These are phyloP conservation scores for Hirtodrosophila confusa DNA, from an alignment of 2,888 invertebrate genomes.

Conservation along the genomic window DNA sequence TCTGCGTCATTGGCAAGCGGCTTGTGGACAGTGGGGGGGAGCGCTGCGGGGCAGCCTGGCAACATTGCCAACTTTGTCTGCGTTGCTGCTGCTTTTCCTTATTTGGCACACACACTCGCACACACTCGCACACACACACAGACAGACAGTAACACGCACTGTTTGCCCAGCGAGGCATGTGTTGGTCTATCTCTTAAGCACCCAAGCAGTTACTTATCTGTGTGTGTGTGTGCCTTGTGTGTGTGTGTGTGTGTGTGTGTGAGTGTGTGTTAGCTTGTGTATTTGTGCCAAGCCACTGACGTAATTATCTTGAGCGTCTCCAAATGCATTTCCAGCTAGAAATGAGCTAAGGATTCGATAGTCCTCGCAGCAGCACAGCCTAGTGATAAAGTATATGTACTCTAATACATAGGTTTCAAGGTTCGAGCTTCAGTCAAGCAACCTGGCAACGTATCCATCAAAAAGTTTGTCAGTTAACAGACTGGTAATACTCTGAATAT, in stretches of 20 bases:
- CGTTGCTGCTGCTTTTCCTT: slow-evolving; percentile 34
- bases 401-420: too few species aligned
- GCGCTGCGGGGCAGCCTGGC: slow-evolving; percentile 10
- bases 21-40: neutral
- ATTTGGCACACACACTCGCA: slow-evolving; percentile 52
- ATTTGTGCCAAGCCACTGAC: slow-evolving; percentile 68
- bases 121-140: slow-evolving; percentile 3
- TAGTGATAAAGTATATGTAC: too few species aligned
- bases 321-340: slow-evolving; percentile 70
- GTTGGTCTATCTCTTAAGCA: slow-evolving; percentile 70
- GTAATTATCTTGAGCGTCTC: slow-evolving; percentile 71
- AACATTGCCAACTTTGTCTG: slow-evolving; percentile 58
- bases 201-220: slow-evolving; percentile 68
- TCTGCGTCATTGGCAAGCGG: slow-evolving; percentile 54
- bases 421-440: too few species aligned
- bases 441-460: too few species aligned
- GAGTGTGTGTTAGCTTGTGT: slow-evolving; percentile 25
- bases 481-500: too few species aligned
- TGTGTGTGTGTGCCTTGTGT: slow-evolving; percentile 6
- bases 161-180: slow-evolving; percentile 46
- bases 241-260: slow-evolving; percentile 4
- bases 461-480: too few species aligned
- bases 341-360: slow-evolving; percentile 41
- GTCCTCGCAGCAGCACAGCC: neutral
- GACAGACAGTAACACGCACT: slow-evolving; percentile 39